phyloP scores from a whole-genome alignment of 2,113 vertebrate genomes.

The Brachypteracias leptosomus region DNA sequence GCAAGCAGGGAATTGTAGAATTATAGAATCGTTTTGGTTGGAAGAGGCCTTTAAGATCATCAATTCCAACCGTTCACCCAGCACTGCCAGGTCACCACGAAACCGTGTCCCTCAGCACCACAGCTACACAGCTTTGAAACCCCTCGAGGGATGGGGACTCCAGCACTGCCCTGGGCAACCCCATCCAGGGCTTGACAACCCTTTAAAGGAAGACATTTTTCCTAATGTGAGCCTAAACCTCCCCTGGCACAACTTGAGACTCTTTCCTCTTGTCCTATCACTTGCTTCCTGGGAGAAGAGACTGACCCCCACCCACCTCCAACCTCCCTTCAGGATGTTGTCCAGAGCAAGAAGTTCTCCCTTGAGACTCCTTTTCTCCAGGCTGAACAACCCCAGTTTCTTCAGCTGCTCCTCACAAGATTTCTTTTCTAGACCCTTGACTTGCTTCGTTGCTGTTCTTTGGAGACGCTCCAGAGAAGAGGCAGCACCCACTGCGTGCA shows the following conservation, averaged over 20 bases:
- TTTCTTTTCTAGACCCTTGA: neutral
- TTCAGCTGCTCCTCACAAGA: neutral
- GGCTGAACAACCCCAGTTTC: too few species aligned
- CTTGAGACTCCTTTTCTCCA: neutral
- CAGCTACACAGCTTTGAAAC: neutral
- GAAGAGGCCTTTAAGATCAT: neutral
- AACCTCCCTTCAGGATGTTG: neutral
- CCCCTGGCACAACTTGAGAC: neutral
- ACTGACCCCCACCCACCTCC: neutral
- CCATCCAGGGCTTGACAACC: neutral
- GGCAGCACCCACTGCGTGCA: fast-evolving
- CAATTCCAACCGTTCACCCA: neutral
- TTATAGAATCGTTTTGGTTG: too few species aligned
- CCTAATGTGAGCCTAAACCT: neutral
- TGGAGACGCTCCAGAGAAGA: neutral
- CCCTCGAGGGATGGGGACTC: neutral
- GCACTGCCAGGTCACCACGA: too few species aligned
- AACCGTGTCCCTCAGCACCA: too few species aligned
- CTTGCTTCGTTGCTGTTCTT: neutral
- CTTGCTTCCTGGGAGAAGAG: neutral
- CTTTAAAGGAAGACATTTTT: neutral
- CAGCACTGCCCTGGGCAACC: neutral
- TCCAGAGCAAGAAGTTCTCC: neutral
- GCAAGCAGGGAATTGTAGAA: neutral
- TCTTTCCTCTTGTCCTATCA: neutral